Percentiles rank a stretch among this genome's conserved stretches.
Evolutionary conservation across 2,797 vertebrate species (phyloP).

Genomic region (Hozukius guyotensis): DNA sequence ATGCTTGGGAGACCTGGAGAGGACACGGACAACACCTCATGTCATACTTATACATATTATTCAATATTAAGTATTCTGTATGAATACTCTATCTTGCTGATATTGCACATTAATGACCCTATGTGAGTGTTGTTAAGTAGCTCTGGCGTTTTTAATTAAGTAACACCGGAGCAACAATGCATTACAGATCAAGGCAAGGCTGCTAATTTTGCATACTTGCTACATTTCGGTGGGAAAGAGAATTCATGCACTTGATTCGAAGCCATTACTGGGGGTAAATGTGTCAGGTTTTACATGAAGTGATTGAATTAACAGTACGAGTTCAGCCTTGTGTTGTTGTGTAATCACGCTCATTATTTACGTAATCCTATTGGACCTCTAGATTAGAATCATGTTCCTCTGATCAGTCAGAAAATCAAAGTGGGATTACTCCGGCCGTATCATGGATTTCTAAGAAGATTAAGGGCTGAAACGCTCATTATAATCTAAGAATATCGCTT

Average conservation of each 20-base stretch:
- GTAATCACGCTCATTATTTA: slow-evolving; percentile 70
- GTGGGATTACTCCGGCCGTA: slow-evolving; percentile 61
- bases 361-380: slow-evolving; percentile 74
- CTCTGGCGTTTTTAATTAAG: slow-evolving; percentile 7
- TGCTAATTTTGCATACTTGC: neutral
- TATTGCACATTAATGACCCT: neutral
- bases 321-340: slow-evolving; percentile 51
- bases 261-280: slow-evolving; percentile 20
- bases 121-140: neutral
- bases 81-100: neutral
- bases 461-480: slow-evolving; percentile 65
- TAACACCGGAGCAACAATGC: neutral
- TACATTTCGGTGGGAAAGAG: neutral
- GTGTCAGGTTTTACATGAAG: slow-evolving; percentile 42
- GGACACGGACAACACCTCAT: slow-evolving; percentile 15
- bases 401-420: slow-evolving; percentile 72
- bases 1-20: slow-evolving; percentile 44
- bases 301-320: slow-evolving; percentile 66
- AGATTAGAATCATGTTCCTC: slow-evolving; percentile 69
- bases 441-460: slow-evolving; percentile 66
- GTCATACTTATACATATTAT: neutral
- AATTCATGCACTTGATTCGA: neutral
- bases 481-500: slow-evolving; percentile 70
- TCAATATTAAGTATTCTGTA: neutral
- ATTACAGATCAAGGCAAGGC: neutral